Percentiles rank a stretch among this genome's conserved stretches.
Evolutionary conservation across 64 coral and sea anemone species (phyloP).

Genomic region (Actinia tenebrosa): DNA sequence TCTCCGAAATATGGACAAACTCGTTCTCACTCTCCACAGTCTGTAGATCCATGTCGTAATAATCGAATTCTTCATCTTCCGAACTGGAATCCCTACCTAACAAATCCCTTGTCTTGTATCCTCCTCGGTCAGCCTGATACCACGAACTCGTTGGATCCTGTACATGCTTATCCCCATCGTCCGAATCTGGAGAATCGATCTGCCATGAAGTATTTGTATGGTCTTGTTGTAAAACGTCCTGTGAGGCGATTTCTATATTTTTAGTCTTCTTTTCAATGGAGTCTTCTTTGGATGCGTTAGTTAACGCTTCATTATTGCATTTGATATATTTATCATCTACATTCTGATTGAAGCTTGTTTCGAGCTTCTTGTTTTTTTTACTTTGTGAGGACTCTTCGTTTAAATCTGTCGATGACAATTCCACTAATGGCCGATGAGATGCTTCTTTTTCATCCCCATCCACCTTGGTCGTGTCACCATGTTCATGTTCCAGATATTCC

Average conservation of each 20-base stretch:
- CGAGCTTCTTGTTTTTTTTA: not conserved
- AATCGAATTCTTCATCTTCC: constrained; percentile 14
- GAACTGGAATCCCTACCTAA: constrained; percentile 19
- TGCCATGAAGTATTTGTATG: not conserved
- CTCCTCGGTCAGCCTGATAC: not conserved
- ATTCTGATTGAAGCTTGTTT: not conserved
- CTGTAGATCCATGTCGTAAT: not conserved
- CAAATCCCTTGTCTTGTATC: not conserved
- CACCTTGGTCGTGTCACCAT: not conserved
- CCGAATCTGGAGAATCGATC: not conserved
- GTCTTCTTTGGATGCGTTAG: not conserved
- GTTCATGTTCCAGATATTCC: not conserved
- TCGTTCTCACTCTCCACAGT: not conserved
- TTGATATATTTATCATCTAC: not conserved
- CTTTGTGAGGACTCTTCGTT: not conserved
- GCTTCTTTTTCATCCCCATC: not conserved
- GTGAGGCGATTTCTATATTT: not conserved
- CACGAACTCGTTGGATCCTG: not conserved
- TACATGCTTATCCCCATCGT: not conserved
- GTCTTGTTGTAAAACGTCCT: not conserved
- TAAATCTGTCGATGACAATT: not conserved
- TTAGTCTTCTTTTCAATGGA: not conserved
- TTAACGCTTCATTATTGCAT: not conserved
- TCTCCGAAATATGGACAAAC: constrained; percentile 44
- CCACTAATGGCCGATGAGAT: no score